Conservation (phyloP, 1,140 invertebrate genomes). For the Drosophila serrata region DNA sequence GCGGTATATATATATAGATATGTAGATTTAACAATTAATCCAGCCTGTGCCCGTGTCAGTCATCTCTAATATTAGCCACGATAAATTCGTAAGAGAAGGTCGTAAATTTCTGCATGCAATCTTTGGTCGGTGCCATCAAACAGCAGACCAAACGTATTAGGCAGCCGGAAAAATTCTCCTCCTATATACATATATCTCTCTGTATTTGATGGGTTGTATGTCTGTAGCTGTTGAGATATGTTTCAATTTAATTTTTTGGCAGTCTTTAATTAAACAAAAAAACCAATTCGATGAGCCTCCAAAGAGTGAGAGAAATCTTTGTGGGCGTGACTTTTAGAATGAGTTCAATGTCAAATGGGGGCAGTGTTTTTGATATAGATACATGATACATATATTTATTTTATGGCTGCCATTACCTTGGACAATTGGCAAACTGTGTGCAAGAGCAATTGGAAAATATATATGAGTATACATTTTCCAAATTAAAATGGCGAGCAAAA, state of each 20-base stretch:
- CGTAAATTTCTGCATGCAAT: conserved; percentile 54
- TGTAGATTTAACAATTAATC: conserved; percentile 49
- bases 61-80: conserved; percentile 62
- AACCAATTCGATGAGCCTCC: conserved; percentile 12
- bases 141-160: conserved; percentile 8
- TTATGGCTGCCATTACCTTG: not conserved
- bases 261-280: conserved; percentile 38
- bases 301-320: not conserved
- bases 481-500: conserved; percentile 55
- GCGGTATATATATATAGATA: conserved; percentile 19
- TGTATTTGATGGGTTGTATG: conserved; percentile 10
- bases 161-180: conserved; percentile 9
- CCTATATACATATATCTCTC: not conserved
- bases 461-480: conserved; percentile 3
- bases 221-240: conserved; percentile 7
- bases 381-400: not conserved
- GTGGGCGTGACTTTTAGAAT: conserved; percentile 39
- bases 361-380: conserved; percentile 14
- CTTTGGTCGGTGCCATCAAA: conserved; percentile 11
- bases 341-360: conserved; percentile 60
- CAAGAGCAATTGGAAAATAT: conserved; percentile 5
- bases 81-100: conserved; percentile 54
- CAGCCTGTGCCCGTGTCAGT: conserved; percentile 33
- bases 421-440: conserved; percentile 3
- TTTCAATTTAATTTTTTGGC: conserved; percentile 39